Base-by-base conservation (phyloP, 2,888 invertebrate genomes). In the Cosmia pyralina region DNA sequence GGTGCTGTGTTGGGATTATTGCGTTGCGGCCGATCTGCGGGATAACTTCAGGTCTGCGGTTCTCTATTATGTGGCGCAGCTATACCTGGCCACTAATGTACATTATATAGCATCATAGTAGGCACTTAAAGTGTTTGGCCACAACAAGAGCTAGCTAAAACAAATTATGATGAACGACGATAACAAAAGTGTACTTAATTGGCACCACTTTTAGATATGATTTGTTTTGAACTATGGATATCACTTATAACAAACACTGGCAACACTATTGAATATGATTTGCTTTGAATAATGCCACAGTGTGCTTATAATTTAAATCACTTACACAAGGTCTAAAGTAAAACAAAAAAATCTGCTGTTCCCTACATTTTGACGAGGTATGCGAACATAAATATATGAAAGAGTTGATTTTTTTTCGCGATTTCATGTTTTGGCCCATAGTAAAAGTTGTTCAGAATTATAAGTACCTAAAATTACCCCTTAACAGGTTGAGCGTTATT, bases 1-100 rank as follows among this genome's bases (percentile, higher is more conserved):
- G 50, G 38, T 46, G 13, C 46, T 63, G 50, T 52, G 60, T 48
- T 38, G 38, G 11, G 22, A 77, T 53, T 52, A 75, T 59, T 48
- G 46, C 46, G 17, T 63, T 57, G 50, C 13, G 44, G 57, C 19
- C 38, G 17, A 22, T 19, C 6, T 72, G 79, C 19, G 72, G 63
- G 11, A 72, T 58, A 28, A 46, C 72, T 72, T 58, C 57, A 58
- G 79, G 79, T 48, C 34, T 76, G 72, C 63, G 79, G 76, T 72
- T 13, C 28, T 41, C 38, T 48, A 64, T 64, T 72, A 28, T 72
- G 72, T 63, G 63, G 62, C n/a, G 44, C 38, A 4, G 44, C 19
- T 57, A 10, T 28, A 46, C 11, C 3, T 72, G 50, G 28, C 44
- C 44, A 28, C 34, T 52, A 13, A 38, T 71, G 28, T 28, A 28